Evolutionary conservation across 2,797 vertebrate species (phyloP), one percentile per base, ranked within the genome.

Genomic region (Artibeus jamaicensis): DNA sequence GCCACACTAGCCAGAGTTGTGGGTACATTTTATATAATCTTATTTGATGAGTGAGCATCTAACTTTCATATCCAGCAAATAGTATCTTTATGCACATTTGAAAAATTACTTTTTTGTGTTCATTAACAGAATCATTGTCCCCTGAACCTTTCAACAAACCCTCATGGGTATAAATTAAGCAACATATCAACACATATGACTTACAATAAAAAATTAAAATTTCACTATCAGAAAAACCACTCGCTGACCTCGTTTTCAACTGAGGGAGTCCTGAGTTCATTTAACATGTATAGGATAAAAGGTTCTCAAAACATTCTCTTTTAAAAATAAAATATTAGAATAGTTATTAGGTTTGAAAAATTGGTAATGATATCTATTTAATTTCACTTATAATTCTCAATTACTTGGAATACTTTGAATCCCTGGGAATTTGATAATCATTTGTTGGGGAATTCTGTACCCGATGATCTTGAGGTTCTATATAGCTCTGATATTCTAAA

Each of bases 261-360:
- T 53, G n/a, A 83, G 7, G 65, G 46, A 93, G 14, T 88, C 46
- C 11, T 86, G 44, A 57, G 26, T 34, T 93, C 1, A 32, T 18
- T 82, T 16, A 50, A 0, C 21, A 39, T 2, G 21, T 79, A 19
- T 55, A 76, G 16, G 1, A 29, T 68, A 10, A 59, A 91, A 92
- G 32, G 4, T 62, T 22, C 34, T 81, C 46, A 73, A 55, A 67
- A 44, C 26, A 59, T 81, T 70, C 46, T 93, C 19, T 89, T 94
- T 95, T 94, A 59, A 89, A 87, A 88, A 24, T 82, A 55, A 32
- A 16, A 37, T 83, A 39, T 68, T 70, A 91, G 44, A 84, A 71
- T 91, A 55, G 89, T 65, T 88, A 32, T 76, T 92, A 32, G 10
- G 39, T 77, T 94, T 88, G 74, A 85, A 79, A 88, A 95, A 77